A percentile compares a stretch with the other conserved stretches of the same genome.
These are phyloP conservation scores for Holocentrus rufus DNA, from an alignment of 2,797 vertebrate genomes.

Conservation along the genomic window DNA sequence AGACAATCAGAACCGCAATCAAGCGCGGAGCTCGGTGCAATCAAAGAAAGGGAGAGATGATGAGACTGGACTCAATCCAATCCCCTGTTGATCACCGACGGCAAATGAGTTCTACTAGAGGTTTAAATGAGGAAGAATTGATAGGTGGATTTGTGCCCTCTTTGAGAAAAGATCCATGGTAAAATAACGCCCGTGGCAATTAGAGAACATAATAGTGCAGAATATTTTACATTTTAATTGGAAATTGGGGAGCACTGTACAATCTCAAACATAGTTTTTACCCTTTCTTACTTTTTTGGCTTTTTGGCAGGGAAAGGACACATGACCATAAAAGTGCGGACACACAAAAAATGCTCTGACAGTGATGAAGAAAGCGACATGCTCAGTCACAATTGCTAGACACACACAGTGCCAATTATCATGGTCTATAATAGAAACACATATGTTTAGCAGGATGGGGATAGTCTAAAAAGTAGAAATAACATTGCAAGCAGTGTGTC, in stretches of 20 bases:
- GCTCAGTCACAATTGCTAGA: constrained; percentile 4
- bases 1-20: constrained; percentile 62
- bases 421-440: not conserved
- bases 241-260: not conserved
- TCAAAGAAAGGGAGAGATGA: constrained; percentile 66
- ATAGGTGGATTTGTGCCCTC: constrained; percentile 42
- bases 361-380: not conserved
- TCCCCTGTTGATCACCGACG: constrained; percentile 70
- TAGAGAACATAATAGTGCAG: constrained; percentile 24
- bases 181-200: constrained; percentile 42
- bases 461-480: not conserved
- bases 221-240: constrained; percentile 23
- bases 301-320: not conserved
- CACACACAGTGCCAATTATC: not conserved
- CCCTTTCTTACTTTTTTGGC: no score
- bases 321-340: not conserved
- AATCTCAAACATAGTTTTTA: not conserved
- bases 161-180: constrained; percentile 14
- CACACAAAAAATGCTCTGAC: not conserved
- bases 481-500: no score
- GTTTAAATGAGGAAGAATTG: constrained; percentile 56
- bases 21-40: constrained; percentile 55
- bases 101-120: constrained; percentile 64
- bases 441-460: not conserved
- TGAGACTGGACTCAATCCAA: constrained; percentile 67